Conservation (phyloP, 2,113 vertebrate species). For the Phylloscopus trochilus region DNA sequence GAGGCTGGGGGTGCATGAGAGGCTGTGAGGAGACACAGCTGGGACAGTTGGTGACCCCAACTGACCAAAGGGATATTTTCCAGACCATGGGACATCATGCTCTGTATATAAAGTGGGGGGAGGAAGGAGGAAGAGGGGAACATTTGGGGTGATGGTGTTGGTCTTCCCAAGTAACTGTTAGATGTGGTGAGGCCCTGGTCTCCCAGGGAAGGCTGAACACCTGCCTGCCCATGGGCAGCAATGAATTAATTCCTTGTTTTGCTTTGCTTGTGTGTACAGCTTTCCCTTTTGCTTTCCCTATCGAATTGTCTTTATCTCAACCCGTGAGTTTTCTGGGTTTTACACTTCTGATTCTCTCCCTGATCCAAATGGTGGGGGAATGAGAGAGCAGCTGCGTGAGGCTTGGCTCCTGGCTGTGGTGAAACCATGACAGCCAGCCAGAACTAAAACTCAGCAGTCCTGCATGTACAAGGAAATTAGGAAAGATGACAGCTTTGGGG, state of each 20-base stretch:
- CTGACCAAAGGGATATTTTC: background rate
- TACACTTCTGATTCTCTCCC: background rate
- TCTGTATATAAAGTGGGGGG: background rate
- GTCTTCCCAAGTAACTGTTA: background rate
- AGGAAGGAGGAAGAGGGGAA: background rate
- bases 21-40: background rate
- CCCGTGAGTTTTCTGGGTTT: background rate
- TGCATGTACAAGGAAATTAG: background rate
- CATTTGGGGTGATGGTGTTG: background rate
- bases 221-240: background rate
- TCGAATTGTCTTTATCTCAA: background rate
- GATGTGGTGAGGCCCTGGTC: background rate
- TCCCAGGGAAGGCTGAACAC: background rate
- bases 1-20: background rate
- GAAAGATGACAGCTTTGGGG: background rate
- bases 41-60: background rate
- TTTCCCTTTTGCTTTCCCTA: background rate
- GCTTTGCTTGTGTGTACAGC: background rate
- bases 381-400: fast-evolving
- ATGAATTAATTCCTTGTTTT: background rate
- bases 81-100: background rate
- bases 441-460: background rate
- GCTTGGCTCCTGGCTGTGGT: background rate
- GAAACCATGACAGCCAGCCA: background rate
- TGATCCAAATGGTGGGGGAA: background rate